Evolutionary conservation across 2,888 invertebrate genomes (phyloP), one percentile per base, ranked within the genome.

Genomic region (Marronus borbonicus): DNA sequence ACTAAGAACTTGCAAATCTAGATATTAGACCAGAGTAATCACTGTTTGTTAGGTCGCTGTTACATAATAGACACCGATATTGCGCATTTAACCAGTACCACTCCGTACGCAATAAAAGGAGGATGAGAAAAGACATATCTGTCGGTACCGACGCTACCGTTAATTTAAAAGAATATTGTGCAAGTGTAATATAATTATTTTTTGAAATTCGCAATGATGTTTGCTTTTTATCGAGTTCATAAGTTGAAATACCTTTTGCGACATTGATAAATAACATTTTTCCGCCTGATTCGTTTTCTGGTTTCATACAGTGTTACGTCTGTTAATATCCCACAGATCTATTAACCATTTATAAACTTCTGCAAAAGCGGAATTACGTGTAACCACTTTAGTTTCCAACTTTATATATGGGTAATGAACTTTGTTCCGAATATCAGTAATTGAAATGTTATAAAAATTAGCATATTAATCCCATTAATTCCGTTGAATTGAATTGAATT

Each of bases 1-100:
- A 77, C 66, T 70, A 70, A 77, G 77, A 77, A 77, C 70, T 50
- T 70, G 77, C 69, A 70, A 77, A 77, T 77, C 70, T 70, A 77
- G 70, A 77, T 76, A 77, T 77, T 70, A 77, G 77, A 70, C 44
- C 62, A 49, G 58, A 39, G 62, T 70, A 77, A 77, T 70, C 77
- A 70, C 68, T 28, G 49, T 50, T 14, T 50, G 69, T 52, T 50
- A 62, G 69, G 70, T 62, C 31, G 50, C 52, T 28, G 69, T 69
- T 69, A 52, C 69, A 52, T 69, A 50, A 69, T 7, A 8, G 52
- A 69, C 4, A 31, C 10, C 69, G 3, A 44, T 66, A 66, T 31
- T 17, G 52, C 52, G 52, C 69, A n/a, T 69, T 10, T 31, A 14
- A 65, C n/a, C 31, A 65, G 17, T 65, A 65, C 20, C 44, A 44